Base-by-base conservation (phyloP, 2,113 vertebrate species). In the Atlantisia rogersi region DNA sequence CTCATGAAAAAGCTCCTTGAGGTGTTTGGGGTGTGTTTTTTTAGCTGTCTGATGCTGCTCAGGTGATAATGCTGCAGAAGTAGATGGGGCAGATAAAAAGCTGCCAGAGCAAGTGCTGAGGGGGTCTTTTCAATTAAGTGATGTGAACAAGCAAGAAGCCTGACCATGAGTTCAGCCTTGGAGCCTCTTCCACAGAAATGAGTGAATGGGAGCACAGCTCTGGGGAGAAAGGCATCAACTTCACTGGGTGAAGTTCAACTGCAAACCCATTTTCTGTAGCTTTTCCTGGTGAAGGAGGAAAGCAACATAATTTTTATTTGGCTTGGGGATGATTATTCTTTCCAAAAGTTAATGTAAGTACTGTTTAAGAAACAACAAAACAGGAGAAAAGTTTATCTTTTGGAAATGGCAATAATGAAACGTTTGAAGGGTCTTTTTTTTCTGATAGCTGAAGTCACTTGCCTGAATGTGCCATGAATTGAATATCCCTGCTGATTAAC, bases 401-500 rank as follows among this genome's bases (percentile, higher is more conserved):
- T 77, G n/a, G 35, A 93, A 93, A 40, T 62, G 37, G n/a, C 26
- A 58, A 20, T 56, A 90, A 83, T 74, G 37, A 96, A 67, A 63
- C 40, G 2, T 77, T 80, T 90, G 58, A 31, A 48, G 14, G 4
- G 19, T 40, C 7, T 35, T 35, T 90, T 90, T 92, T 48, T 48
- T 48, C 21, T 48, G 28, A 69, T 86, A 67, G 37, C 31, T 90
- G 46, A 75, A 94, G 37, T 29, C n/a, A 68, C 26, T 70, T 94
- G 55, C 32, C 59, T 93, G 73, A 86, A 90, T 67, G 52, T 9
- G 59, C 6, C 56, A 63, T 46, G 28, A 86, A 70, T 60, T 87
- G 84, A 92, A 84, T 78, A 94, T 94, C 76, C 11, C n/a, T 80
- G 29, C 37, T 89, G 77, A 94, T 95, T 75, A 95, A 67, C 26